A percentile compares a stretch with the other conserved stretches of the same genome.
Evolutionary conservation across 2,888 invertebrate genomes (phyloP).

Genomic region (Caenorhabditis japonica): DNA sequence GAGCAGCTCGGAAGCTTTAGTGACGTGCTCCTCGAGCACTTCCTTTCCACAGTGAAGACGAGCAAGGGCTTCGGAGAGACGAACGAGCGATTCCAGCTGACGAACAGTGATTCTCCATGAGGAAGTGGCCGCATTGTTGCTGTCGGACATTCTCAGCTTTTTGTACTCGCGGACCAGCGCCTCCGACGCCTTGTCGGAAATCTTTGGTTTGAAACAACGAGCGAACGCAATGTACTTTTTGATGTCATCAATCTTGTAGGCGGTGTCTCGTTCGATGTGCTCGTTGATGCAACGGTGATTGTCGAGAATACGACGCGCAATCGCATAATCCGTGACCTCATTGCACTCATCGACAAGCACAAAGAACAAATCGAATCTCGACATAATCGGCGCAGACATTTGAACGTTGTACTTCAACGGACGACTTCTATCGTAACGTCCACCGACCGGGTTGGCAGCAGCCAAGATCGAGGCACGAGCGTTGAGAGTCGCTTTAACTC

Average conservation of each 20-base stretch:
- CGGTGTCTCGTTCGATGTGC: slow-evolving; percentile 85
- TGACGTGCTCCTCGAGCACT: slow-evolving; percentile 88
- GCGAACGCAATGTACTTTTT: slow-evolving; percentile 96
- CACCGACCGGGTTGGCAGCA: slow-evolving; percentile 97
- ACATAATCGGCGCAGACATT: slow-evolving; percentile 96
- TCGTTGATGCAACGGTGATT: slow-evolving; percentile 86
- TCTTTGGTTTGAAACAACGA: slow-evolving; percentile 91
- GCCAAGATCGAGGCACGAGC: slow-evolving; percentile 97
- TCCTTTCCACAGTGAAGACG: slow-evolving; percentile 87
- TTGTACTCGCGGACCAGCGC: slow-evolving; percentile 91
- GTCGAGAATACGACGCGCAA: slow-evolving; percentile 94
- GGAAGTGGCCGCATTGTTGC: slow-evolving; percentile 82
- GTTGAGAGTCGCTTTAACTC: slow-evolving; percentile 89
- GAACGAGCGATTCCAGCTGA: slow-evolving; percentile 93
- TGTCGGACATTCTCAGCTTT: slow-evolving; percentile 87
- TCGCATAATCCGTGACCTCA: slow-evolving; percentile 94
- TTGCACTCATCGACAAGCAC: slow-evolving; percentile 96
- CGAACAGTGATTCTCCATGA: slow-evolving; percentile 96
- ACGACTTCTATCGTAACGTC: slow-evolving; percentile 90
- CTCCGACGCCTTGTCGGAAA: slow-evolving; percentile 84
- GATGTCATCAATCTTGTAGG: slow-evolving; percentile 90
- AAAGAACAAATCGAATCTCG: slow-evolving; percentile 97
- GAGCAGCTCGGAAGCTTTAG: slow-evolving; percentile 89
- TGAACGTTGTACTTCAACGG: slow-evolving; percentile 94
- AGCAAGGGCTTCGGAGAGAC: slow-evolving; percentile 95